Evolutionary conservation across 2,113 vertebrate species (phyloP).

Genomic region (Poicephalus meyeri): DNA sequence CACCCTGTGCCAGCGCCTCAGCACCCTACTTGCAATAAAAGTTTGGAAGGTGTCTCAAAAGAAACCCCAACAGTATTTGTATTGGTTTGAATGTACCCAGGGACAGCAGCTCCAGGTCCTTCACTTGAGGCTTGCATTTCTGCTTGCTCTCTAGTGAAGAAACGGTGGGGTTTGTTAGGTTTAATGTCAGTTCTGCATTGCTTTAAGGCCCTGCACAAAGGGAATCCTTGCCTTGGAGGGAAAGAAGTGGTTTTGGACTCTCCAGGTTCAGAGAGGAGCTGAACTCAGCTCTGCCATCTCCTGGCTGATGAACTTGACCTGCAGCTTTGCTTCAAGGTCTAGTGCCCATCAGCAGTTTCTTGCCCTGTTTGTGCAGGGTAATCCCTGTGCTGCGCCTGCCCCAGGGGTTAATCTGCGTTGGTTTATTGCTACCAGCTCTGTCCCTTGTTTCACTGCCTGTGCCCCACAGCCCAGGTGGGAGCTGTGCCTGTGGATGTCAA

Average conservation of each 20-base stretch:
- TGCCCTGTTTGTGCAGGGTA: accelerated
- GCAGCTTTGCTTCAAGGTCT: background rate
- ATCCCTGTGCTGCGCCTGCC: background rate
- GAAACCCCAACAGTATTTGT: accelerated
- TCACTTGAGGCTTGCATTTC: background rate
- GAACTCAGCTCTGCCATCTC: background rate
- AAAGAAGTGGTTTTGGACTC: accelerated
- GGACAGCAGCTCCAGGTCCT: background rate
- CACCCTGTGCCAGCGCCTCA: background rate
- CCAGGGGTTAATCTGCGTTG: accelerated
- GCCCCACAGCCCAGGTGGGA: background rate
- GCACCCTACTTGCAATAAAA: background rate
- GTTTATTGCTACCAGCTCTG: background rate
- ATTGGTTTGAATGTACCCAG: too few relatives aligned
- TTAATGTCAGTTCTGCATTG: background rate
- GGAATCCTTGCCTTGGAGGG: too few relatives aligned
- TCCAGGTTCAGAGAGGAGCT: background rate
- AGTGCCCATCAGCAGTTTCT: background rate
- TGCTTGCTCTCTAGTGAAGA: background rate
- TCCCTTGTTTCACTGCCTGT: accelerated
- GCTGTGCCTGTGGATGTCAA: accelerated
- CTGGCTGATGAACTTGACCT: background rate
- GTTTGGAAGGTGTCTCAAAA: background rate
- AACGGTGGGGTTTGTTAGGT: accelerated
- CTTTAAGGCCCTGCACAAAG: background rate